Percentiles rank a stretch among this genome's conserved stretches.
Evolutionary conservation across 2,113 vertebrate genomes (phyloP).

Genomic region (Crotophaga sulcirostris): DNA sequence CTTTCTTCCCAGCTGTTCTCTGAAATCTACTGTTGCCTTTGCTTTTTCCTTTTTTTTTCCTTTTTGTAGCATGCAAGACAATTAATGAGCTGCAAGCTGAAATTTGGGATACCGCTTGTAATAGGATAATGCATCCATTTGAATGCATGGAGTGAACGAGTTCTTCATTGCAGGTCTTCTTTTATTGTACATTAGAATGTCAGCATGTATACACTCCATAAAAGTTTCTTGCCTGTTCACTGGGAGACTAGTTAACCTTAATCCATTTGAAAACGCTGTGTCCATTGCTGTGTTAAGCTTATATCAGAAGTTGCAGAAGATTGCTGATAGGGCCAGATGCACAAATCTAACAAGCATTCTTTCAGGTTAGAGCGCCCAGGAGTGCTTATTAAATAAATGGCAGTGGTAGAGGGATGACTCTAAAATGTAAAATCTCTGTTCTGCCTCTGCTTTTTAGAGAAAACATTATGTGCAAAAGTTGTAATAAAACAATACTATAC

Average conservation of each 20-base stretch:
- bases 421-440: slow-evolving; percentile 17
- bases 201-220: background rate
- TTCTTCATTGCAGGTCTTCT: background rate
- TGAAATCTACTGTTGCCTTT: background rate
- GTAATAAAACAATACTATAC: background rate
- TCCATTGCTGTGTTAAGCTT: slow-evolving; percentile 21
- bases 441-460: slow-evolving; percentile 20
- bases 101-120: background rate
- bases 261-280: slow-evolving; percentile 23
- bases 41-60: background rate
- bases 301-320: slow-evolving; percentile 61
- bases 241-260: slow-evolving; percentile 57
- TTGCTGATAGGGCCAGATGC: slow-evolving; percentile 73
- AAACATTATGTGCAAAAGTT: background rate
- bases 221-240: slow-evolving; percentile 46
- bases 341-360: slow-evolving; percentile 71
- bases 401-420: slow-evolving; percentile 39
- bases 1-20: background rate
- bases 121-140: slow-evolving; percentile 12
- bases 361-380: slow-evolving; percentile 73
- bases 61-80: background rate
- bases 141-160: background rate
- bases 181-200: slow-evolving; percentile 10
- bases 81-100: background rate
- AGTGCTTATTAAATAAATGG: slow-evolving; percentile 78